These are phyloP conservation scores for Eustalomyia histrio DNA, from an alignment of 2,888 invertebrate genomes.

Conservation along the genomic window DNA sequence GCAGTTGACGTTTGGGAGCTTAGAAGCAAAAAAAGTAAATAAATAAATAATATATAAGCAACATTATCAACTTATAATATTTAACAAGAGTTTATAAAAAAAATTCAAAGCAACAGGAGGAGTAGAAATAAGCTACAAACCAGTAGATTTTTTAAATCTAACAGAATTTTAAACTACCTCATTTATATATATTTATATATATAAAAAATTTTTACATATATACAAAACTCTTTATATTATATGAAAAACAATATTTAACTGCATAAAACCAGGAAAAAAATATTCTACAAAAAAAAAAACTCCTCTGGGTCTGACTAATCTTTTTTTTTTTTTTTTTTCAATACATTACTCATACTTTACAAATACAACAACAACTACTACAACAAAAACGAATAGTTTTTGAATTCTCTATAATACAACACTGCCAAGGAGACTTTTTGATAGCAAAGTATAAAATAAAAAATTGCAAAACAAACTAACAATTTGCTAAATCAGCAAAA, in stretches of 20 bases:
- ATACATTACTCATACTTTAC: constrained; percentile 61
- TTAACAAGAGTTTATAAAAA: constrained; percentile 23
- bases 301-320: constrained; percentile 66
- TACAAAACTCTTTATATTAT: constrained; percentile 49
- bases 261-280: constrained; percentile 55
- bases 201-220: constrained; percentile 6
- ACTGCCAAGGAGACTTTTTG: constrained; percentile 65
- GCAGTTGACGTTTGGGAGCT: constrained; percentile 61
- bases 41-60: constrained; percentile 10
- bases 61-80: constrained; percentile 18
- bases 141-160: constrained; percentile 55
- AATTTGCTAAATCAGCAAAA: constrained; percentile 54
- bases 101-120: constrained; percentile 33
- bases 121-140: constrained; percentile 35
- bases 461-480: background rate
- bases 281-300: constrained; percentile 39
- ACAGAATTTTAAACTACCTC: constrained; percentile 58
- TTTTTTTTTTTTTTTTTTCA: constrained; percentile 55
- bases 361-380: constrained; percentile 43
- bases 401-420: constrained; percentile 54
- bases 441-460: background rate
- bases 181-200: constrained; percentile 49
- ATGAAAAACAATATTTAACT: constrained; percentile 47
- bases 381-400: constrained; percentile 45
- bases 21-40: constrained; percentile 54